Percentiles rank a stretch among this genome's conserved stretches.
phyloP scores from a whole-genome alignment of 1,140 invertebrate genomes.

The Penaeus japonicus region DNA sequence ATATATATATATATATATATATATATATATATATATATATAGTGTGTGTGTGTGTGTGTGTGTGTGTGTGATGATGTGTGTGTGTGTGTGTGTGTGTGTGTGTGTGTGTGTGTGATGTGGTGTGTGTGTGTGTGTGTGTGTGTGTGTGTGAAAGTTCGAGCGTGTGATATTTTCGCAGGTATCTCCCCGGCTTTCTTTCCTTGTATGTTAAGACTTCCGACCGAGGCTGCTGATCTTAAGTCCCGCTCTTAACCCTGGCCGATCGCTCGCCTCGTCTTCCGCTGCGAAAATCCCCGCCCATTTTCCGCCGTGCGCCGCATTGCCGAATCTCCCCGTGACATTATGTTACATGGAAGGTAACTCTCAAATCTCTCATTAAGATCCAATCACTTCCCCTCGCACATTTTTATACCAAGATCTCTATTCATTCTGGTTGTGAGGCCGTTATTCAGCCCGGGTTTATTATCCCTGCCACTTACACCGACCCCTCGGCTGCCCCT shows the following conservation, averaged over 20 bases:
- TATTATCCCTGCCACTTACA: slow-evolving; percentile 52
- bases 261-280: too few species aligned
- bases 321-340: neutral
- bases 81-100: neutral
- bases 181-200: too few species aligned
- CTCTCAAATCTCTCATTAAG: slow-evolving; percentile 42
- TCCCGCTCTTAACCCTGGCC: too few species aligned
- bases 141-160: neutral
- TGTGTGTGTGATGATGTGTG: neutral
- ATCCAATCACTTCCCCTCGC: slow-evolving; percentile 21
- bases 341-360: neutral
- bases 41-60: too few species aligned
- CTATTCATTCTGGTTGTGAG: slow-evolving; percentile 34
- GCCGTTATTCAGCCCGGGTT: slow-evolving; percentile 22
- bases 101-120: neutral
- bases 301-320: neutral
- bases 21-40: too few species aligned
- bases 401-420: slow-evolving; percentile 25
- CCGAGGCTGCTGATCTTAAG: too few species aligned
- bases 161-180: neutral
- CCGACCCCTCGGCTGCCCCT: slow-evolving; percentile 42
- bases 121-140: slow-evolving; percentile 2
- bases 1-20: too few species aligned
- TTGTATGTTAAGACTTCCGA: too few species aligned
- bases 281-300: too few species aligned